phyloP scores from a whole-genome alignment of 1,140 invertebrate species.

The Dendrolimus kikuchii region DNA sequence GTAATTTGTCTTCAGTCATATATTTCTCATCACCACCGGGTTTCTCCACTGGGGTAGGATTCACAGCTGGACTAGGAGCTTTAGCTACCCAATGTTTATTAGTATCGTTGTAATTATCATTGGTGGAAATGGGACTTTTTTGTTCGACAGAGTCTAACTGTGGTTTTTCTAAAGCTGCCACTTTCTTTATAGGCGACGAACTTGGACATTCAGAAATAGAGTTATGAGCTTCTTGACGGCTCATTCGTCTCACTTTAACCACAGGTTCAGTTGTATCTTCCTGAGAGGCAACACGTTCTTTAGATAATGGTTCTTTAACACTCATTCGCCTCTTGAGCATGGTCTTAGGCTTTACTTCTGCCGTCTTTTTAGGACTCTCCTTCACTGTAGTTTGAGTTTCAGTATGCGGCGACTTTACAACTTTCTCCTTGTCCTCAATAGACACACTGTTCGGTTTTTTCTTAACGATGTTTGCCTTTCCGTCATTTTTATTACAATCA shows the following conservation, averaged over 20 bases:
- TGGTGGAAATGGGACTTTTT: conserved; percentile 27
- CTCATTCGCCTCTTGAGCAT: conserved; percentile 42
- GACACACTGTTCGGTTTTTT: conserved; percentile 22
- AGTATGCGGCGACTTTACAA: conserved; percentile 16
- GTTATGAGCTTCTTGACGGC: conserved; percentile 26
- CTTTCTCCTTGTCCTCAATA: conserved; percentile 39
- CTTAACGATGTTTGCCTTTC: conserved; percentile 21
- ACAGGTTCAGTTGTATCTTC: conserved; percentile 17
- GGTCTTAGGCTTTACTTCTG: conserved; percentile 36
- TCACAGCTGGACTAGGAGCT: conserved; percentile 44
- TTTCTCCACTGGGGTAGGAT: conserved; percentile 54
- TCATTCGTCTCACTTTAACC: conserved; percentile 14
- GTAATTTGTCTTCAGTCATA: conserved; percentile 61
- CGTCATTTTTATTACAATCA: conserved; percentile 24
- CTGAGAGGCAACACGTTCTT: conserved; percentile 11
- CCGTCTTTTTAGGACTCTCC: conserved; percentile 39
- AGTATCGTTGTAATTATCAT: conserved; percentile 36
- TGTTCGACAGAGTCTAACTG: conserved; percentile 21
- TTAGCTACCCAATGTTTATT: conserved; percentile 57
- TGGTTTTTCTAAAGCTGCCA: conserved; percentile 24
- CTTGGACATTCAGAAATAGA: conserved; percentile 12
- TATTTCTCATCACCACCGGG: conserved; percentile 57
- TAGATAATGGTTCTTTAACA: conserved; percentile 25
- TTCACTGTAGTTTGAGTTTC: conserved; percentile 21
- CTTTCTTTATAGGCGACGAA: conserved; percentile 38